phyloP scores from a whole-genome alignment of 2,797 vertebrate genomes.

The Spinus olivaceus region DNA sequence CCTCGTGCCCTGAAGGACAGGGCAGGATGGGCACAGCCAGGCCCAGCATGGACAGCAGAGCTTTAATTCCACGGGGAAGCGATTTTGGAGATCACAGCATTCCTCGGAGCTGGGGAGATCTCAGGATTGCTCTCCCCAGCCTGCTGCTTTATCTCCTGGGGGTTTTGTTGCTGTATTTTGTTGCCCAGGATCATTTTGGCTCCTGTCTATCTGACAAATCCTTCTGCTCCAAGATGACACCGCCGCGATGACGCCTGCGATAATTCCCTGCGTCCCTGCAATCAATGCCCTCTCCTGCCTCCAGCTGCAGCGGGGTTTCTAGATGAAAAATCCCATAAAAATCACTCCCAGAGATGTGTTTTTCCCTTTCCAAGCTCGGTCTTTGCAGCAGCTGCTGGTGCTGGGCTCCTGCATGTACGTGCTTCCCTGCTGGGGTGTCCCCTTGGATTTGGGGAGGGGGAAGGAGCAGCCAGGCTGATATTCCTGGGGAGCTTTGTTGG shows the following conservation, averaged over 20 bases:
- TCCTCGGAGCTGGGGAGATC: background rate
- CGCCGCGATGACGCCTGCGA: background rate
- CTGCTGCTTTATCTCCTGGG: background rate
- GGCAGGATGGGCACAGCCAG: background rate
- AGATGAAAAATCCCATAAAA: background rate
- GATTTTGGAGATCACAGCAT: background rate
- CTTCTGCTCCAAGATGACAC: background rate
- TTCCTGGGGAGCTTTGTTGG: background rate
- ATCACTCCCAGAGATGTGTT: background rate
- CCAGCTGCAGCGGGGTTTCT: background rate
- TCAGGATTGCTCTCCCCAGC: background rate
- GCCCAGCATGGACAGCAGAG: background rate
- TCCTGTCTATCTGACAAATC: background rate
- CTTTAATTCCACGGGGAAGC: accelerated
- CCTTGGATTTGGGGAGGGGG: background rate
- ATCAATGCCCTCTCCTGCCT: background rate
- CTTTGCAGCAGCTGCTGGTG: background rate
- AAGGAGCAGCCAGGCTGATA: background rate
- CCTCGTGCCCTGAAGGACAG: accelerated
- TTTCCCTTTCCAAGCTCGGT: background rate
- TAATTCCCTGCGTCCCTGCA: background rate
- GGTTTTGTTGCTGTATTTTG: background rate
- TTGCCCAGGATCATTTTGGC: background rate
- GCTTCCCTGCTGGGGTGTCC: background rate
- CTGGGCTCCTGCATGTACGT: accelerated